A percentile compares a stretch with the other conserved stretches of the same genome.
Evolutionary conservation across 2,888 invertebrate genomes (phyloP).

Genomic region (Lasioglossum zephyrum): DNA sequence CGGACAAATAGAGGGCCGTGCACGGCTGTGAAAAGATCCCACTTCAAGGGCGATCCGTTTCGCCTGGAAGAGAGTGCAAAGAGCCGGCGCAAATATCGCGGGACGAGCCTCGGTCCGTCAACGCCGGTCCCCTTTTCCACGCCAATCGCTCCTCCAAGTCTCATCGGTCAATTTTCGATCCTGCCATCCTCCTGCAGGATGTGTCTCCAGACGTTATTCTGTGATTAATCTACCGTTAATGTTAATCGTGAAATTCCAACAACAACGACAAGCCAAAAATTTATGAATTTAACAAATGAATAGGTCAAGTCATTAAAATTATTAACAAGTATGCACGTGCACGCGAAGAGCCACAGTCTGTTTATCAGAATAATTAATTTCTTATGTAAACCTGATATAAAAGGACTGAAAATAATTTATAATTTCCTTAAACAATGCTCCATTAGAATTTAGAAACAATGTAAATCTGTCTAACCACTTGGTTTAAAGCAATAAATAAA

Average conservation of each 20-base stretch:
- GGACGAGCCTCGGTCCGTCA: slow-evolving; percentile 5
- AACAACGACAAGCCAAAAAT: no score
- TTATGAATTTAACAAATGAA: no score
- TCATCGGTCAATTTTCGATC: slow-evolving; percentile 9
- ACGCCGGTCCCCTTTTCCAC: slow-evolving; percentile 6
- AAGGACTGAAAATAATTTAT: no score
- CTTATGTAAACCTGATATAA: no score
- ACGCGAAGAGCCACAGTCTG: not conserved
- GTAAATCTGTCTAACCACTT: no score
- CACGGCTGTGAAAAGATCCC: slow-evolving; percentile 48
- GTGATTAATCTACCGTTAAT: not conserved
- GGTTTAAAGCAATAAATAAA: no score
- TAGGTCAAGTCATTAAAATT: not conserved
- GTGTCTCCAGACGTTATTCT: no score
- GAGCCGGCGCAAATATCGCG: slow-evolving; percentile 67
- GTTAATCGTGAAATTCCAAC: not conserved
- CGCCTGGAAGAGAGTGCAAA: slow-evolving; percentile 63
- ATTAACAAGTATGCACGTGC: not conserved
- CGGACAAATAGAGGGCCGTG: slow-evolving; percentile 75
- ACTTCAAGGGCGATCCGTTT: slow-evolving; percentile 66
- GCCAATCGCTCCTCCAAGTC: slow-evolving; percentile 3
- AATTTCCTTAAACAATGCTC: no score
- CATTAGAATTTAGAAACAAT: no score
- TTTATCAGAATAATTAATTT: not conserved
- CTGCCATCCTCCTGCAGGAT: not conserved